Evolutionary conservation across 2,797 vertebrate genomes (phyloP).

Genomic region (Alcedo atthis): DNA sequence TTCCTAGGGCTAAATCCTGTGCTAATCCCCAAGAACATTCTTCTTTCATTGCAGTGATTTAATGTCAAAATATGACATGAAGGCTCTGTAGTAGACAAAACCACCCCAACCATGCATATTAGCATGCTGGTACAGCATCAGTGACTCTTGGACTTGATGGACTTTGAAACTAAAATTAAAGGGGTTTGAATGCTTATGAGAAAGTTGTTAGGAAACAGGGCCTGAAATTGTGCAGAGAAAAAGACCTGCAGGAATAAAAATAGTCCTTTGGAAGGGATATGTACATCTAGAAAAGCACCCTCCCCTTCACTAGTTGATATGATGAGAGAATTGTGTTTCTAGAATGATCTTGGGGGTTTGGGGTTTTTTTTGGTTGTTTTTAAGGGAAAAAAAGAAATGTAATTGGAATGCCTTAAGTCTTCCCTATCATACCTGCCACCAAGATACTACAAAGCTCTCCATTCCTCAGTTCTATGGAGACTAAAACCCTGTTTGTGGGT

Average conservation of each 20-base stretch:
- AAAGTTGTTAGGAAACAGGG: neutral
- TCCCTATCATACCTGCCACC: neutral
- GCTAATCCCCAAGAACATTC: neutral
- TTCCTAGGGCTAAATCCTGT: neutral
- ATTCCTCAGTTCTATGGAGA: neutral
- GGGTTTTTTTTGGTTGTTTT: neutral
- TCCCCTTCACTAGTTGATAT: neutral
- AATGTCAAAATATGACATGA: neutral
- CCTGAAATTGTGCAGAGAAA: neutral
- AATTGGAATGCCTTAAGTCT: neutral
- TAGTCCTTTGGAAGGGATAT: neutral
- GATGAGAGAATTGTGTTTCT: neutral
- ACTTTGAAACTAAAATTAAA: neutral
- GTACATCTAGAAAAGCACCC: rapidly evolving
- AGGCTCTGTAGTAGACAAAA: neutral
- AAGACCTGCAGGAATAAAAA: neutral
- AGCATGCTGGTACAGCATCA: neutral
- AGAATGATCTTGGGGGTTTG: neutral
- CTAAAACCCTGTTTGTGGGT: neutral
- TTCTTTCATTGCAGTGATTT: neutral
- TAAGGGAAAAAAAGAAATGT: neutral
- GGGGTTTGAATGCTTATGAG: neutral
- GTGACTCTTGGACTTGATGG: too few relatives aligned
- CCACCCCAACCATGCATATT: neutral
- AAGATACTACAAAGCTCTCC: neutral